A percentile compares a stretch with the other conserved stretches of the same genome.
Conservation (phyloP, 2,888 invertebrate species). For the Lomographa bimaculata region DNA sequence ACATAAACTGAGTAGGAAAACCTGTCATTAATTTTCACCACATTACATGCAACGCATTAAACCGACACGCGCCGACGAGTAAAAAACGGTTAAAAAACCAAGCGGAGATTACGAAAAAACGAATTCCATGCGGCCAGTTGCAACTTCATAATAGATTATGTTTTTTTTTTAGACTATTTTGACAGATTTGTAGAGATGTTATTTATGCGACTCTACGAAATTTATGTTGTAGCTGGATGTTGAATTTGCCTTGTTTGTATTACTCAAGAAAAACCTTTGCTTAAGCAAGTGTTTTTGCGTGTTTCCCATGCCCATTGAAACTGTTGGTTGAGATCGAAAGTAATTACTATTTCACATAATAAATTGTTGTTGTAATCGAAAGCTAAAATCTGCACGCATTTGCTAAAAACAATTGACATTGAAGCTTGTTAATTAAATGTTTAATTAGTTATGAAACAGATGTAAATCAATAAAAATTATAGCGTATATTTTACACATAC, state of each 20-base stretch:
- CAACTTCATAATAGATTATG: constrained; percentile 21
- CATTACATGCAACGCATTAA: constrained; percentile 43
- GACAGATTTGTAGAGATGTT: constrained; percentile 24
- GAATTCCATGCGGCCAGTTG: constrained; percentile 19
- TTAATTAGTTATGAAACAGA: no score
- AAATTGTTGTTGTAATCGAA: constrained; percentile 7
- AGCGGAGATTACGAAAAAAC: constrained; percentile 53
- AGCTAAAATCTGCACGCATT: background rate
- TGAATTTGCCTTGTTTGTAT: constrained; percentile 38
- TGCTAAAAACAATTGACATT: no score
- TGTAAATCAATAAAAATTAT: no score
- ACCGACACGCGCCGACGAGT: constrained; percentile 34
- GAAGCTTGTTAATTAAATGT: no score
- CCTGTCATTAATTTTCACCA: constrained; percentile 52
- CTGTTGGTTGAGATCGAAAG: constrained; percentile 51
- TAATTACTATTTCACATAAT: constrained; percentile 33
- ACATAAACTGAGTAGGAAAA: constrained; percentile 47
- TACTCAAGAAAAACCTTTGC: constrained; percentile 39
- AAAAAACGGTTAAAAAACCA: constrained; percentile 37
- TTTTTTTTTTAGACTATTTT: no score
- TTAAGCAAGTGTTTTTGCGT: constrained; percentile 30
- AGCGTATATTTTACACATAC: no score
- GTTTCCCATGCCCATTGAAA: constrained; percentile 50
- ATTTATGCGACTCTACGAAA: constrained; percentile 30
- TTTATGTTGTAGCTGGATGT: no score